Percentiles rank a stretch among this genome's conserved stretches.
These are phyloP conservation scores for Drosophila mojavensis DNA, from an alignment of 1,140 invertebrate species.

Conservation along the genomic window DNA sequence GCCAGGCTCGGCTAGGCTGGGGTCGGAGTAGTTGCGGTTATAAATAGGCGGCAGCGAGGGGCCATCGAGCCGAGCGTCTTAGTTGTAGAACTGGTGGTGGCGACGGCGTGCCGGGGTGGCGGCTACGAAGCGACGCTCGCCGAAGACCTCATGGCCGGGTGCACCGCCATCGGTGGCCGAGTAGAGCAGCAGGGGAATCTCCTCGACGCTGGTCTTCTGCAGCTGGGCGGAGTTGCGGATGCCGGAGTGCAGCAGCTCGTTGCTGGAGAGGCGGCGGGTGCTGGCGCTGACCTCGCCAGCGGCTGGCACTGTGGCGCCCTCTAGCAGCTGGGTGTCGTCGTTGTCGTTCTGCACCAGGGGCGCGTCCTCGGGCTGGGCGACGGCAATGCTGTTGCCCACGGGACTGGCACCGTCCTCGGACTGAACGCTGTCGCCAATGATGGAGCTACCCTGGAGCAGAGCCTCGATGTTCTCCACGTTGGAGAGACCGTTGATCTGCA, in stretches of 20 bases:
- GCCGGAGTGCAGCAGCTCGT: conserved; percentile 64
- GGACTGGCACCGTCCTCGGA: conserved; percentile 8
- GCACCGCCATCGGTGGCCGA: conserved; percentile 63
- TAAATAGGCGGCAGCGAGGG: background rate
- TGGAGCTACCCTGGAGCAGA: conserved; percentile 70
- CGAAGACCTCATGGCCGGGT: conserved; percentile 30
- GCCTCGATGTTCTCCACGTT: conserved; percentile 80
- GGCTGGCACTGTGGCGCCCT: conserved; percentile 31
- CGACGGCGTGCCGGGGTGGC: conserved; percentile 71
- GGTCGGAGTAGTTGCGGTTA: background rate
- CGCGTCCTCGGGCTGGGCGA: conserved; percentile 67
- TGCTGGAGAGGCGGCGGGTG: conserved; percentile 60
- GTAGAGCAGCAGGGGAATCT: conserved; percentile 76
- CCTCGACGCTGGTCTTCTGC: conserved; percentile 76
- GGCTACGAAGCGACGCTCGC: conserved; percentile 65
- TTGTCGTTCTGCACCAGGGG: conserved; percentile 68
- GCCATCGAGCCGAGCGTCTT: background rate
- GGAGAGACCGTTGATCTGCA: conserved; percentile 71
- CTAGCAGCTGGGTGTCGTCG: conserved; percentile 71
- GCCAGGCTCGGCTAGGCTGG: too few species aligned
- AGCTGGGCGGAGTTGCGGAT: conserved; percentile 58
- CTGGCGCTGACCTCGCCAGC: conserved; percentile 1
- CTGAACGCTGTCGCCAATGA: conserved; percentile 35
- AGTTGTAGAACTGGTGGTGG: conserved; percentile 50
- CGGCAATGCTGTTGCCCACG: conserved; percentile 66